Conservation (phyloP, 2,797 vertebrate species). For the Bradypodion ventrale region DNA sequence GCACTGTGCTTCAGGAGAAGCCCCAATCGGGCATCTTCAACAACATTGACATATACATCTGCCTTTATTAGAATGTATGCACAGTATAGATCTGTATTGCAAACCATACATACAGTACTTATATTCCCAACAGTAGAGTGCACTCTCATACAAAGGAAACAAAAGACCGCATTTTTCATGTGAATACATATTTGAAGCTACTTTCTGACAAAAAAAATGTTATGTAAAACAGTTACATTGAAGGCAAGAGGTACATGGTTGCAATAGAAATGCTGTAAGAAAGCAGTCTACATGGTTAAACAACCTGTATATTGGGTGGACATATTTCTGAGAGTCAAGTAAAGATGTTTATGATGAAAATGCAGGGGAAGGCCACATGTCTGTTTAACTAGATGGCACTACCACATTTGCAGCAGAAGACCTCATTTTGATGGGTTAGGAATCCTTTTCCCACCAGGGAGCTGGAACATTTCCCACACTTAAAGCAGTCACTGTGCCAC, state of each 20-base stretch:
- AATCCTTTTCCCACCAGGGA: constrained; percentile 90
- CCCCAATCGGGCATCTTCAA: neutral
- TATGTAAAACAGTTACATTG: neutral
- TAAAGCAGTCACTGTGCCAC: constrained; percentile 96
- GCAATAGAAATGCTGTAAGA: neutral
- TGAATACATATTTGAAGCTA: constrained; percentile 35
- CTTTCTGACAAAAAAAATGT: neutral
- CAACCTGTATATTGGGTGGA: neutral
- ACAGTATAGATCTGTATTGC: neutral
- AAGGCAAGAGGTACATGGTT: neutral
- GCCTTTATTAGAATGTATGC: constrained; percentile 11
- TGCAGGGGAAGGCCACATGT: neutral
- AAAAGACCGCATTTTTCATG: neutral
- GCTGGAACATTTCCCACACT: constrained; percentile 83
- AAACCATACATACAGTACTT: constrained; percentile 36
- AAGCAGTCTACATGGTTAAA: constrained; percentile 34
- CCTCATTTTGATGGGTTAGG: constrained; percentile 83
- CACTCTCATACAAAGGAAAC: constrained; percentile 69
- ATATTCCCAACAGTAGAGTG: constrained; percentile 71
- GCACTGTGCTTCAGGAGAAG: neutral
- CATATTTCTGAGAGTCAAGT: constrained; percentile 3
- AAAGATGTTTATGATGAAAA: neutral
- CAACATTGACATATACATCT: constrained; percentile 7
- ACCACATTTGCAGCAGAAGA: constrained; percentile 89
- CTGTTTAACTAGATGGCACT: constrained; percentile 76